Base-by-base conservation (phyloP, 2,113 vertebrate species). In the Phrynosoma blainvillii region DNA sequence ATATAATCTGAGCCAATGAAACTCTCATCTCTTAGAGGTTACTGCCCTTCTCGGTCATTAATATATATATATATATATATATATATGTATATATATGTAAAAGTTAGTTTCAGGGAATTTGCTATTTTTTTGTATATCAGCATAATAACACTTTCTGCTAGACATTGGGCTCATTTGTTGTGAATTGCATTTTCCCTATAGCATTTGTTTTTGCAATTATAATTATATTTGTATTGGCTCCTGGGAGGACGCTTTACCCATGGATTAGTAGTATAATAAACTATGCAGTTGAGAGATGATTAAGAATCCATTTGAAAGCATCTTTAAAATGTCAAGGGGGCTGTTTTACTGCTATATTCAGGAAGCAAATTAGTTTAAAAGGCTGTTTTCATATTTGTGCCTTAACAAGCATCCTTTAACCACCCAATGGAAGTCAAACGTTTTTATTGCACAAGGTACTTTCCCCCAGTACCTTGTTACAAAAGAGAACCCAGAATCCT, bases 291-390 rank as follows among this genome's bases (percentile, higher is more conserved):
- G 82, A 54, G 70, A 73, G n/a, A 25, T 68, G 32, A 73, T 73
- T 84, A 73, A 73, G 73, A 73, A 47, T 74, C 42, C 20, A 73
- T 56, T 73, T 56, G 30, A 84, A 84, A 84, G 68, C 82, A 73
- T 73, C 30, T 73, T 54, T 11, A 71, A 36, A 82, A 74, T 84
- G 47, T 47, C 47, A 71, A 42, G 68, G 68, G 68, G 18, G 4
- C 68, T 84, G 42, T 74, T 84, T 73, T 56, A 56, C 68, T 27
- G 14, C 25, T n/a, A 18, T 84, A 54, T 23, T 84, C 32, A 73
- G 42, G 71, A 23, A 73, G 30, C 70, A 84, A 74, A 84, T 73
- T 84, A 54, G 20, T 84, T 73, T 84, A 56, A 84, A 84, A 84
- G 32, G 47, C 82, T 4, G 20, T 11, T 13, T 74, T 74, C 42